These are phyloP conservation scores for Tribolium castaneum DNA, from an alignment of 1,140 invertebrate genomes.

Conservation along the genomic window DNA sequence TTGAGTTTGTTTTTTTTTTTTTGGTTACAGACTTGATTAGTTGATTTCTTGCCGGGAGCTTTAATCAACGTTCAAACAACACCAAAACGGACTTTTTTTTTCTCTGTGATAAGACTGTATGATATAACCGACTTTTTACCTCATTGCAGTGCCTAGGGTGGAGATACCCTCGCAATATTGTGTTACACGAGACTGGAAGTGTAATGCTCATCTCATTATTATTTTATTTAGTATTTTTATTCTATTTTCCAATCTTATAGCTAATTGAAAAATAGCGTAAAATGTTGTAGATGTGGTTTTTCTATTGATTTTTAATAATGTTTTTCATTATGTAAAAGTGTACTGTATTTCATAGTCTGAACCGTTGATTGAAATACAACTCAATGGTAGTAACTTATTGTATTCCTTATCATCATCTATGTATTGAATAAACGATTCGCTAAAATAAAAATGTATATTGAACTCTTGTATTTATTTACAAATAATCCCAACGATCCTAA, in stretches of 20 bases:
- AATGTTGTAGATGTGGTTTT: constrained; percentile 41
- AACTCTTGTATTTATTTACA: background rate
- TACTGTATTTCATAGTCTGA: constrained; percentile 60
- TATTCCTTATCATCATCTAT: constrained; percentile 56
- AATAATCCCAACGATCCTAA: background rate
- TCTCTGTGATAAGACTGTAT: constrained; percentile 64
- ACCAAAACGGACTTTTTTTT: constrained; percentile 56
- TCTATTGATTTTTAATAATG: constrained; percentile 43
- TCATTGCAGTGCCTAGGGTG: constrained; percentile 62
- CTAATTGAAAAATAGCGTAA: constrained; percentile 44
- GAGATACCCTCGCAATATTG: constrained; percentile 54
- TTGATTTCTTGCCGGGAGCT: constrained; percentile 38
- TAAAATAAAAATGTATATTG: constrained; percentile 33
- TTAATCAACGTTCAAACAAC: constrained; percentile 42
- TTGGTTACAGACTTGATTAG: constrained; percentile 18
- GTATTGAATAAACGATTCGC: constrained; percentile 37
- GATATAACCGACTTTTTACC: constrained; percentile 56
- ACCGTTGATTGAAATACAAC: constrained; percentile 41
- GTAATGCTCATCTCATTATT: constrained; percentile 36
- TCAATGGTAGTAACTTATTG: constrained; percentile 56
- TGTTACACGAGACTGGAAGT: constrained; percentile 34
- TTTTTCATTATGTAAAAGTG: constrained; percentile 48
- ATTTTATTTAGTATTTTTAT: constrained; percentile 48
- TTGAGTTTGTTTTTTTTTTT: constrained; percentile 13
- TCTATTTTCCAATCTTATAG: constrained; percentile 42